Evolutionary conservation across 2,797 vertebrate genomes (phyloP), one percentile per base, ranked within the genome.

Genomic region (Semotilus atromaculatus): DNA sequence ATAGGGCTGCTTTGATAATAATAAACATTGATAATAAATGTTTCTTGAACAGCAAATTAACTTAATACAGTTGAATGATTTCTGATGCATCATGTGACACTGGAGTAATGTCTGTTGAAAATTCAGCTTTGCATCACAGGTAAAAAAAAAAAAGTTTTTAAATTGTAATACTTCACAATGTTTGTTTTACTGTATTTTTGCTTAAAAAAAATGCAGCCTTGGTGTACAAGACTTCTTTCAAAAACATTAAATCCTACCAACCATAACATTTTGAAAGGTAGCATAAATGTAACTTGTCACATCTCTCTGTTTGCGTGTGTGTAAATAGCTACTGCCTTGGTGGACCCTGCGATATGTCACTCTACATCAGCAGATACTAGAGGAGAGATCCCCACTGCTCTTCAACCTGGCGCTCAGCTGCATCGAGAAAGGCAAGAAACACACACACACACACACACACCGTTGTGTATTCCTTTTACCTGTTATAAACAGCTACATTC

Each of bases 281-380:
- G 6, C 38, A 14, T 36, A 19, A 72, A 86, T 71, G 21, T 45
- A 43, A 77, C 8, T 60, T 45, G 13, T 36, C 18, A 38, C 58
- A 23, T 83, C 19, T 86, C 58, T 78, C 23, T 82, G 55, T 77
- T 40, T 83, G 43, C 82, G 23, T 86, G 62, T 73, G n/a, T 87
- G 76, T 85, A 66, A 85, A 67, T 82, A 99, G 98, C 94, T 96
- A 0, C 90, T 98, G 84, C 92, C 97, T 1, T 99, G 97, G 96
- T 99, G 98, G 98, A 97, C 96, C 0, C 89, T 99, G 74, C 95
- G 97, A 74, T 99, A 94, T 86, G 88, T 96, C 82, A 93, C 89
- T 87, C 92, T 98, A 86, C 98, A 99, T 89, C 98, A 99, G 91
- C 97, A 98, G 34, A 88, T 99, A 86, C 90, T 99, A 83, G 97